Base-by-base conservation (phyloP, 2,888 invertebrate genomes). In the Dorcus hopei region DNA sequence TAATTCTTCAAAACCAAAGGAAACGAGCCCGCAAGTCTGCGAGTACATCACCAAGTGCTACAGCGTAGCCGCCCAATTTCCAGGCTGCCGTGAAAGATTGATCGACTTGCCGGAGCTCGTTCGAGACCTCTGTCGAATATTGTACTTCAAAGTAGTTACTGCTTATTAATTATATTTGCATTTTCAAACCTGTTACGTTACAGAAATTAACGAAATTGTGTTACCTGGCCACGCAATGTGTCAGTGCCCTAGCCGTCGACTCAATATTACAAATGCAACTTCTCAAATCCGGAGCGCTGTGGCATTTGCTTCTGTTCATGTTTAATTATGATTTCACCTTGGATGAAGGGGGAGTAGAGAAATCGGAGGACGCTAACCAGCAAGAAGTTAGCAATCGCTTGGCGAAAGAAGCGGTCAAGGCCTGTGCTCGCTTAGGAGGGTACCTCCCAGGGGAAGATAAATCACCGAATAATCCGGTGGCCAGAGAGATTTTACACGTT, bases 261-360 rank as follows among this genome's bases (percentile, higher is more conserved):
- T 86, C 90, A 51, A 85, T 89, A 65, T 85, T 97, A 26, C 97
- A 99, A 77, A 85, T 89, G 75, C 89, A 89, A 73, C 79, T 97
- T 38, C 84, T 94, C 9, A 87, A 90, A 62, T 87, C 91, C 1
- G 98, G 97, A 7, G 93, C 91, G 0, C 76, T 99, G 3, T 98
- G 95, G 91, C 95, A 96, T 70, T 80, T 99, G 52, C 79, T 99
- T 41, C 85, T 93, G 0, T 91, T 93, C 68, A 88, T 93, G 77
- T 94, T 99, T 77, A 89, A 90, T 61, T 99, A 97, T 78, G 99
- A 99, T 80, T 99, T 91, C 79, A 99, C 99, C 3, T 82, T 99
- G 67, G 92, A 97, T 58, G 98, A 99, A 81, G 94, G 97, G 52
- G 98, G 97, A 0, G 92, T 97, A 0, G 90, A 93, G 68, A 87